These are phyloP conservation scores for Leptinotarsa tumamoca DNA, from an alignment of 2,888 invertebrate genomes.

Conservation along the genomic window DNA sequence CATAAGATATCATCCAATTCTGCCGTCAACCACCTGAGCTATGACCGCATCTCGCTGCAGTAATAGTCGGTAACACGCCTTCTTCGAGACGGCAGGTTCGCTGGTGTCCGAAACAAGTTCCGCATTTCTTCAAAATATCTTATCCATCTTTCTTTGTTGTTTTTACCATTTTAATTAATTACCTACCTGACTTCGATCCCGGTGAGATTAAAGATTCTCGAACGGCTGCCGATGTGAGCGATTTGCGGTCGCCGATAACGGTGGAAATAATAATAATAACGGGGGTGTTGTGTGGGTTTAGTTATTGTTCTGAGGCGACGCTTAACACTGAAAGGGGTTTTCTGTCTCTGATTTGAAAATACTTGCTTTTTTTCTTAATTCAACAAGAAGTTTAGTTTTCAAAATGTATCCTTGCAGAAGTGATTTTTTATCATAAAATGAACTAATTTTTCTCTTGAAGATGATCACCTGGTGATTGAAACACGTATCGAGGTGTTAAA, in stretches of 20 bases:
- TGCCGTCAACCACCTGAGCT: conserved; percentile 35
- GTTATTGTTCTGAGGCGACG: not conserved
- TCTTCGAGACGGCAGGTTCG: conserved; percentile 37
- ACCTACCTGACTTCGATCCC: conserved; percentile 46
- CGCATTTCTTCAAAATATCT: conserved; percentile 53
- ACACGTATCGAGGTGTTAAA: no score
- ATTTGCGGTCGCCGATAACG: conserved; percentile 29
- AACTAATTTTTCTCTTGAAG: no score
- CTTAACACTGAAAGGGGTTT: not conserved
- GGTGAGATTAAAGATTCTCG: conserved; percentile 41
- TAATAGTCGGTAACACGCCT: conserved; percentile 45
- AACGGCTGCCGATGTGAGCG: conserved; percentile 30
- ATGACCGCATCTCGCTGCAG: conserved; percentile 34
- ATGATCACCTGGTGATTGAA: no score
- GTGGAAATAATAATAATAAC: conserved; percentile 8
- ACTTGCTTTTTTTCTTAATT: not conserved
- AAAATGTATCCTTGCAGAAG: no score
- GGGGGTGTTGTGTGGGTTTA: not conserved
- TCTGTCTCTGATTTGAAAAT: not conserved
- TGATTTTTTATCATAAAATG: no score
- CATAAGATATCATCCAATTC: not conserved
- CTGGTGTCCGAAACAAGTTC: conserved; percentile 52
- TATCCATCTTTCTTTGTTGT: conserved; percentile 48
- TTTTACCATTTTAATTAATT: conserved; percentile 50
- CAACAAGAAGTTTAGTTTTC: not conserved